These are phyloP conservation scores for Cavia aperea DNA, from an alignment of 2,113 vertebrate species.

Conservation along the genomic window DNA sequence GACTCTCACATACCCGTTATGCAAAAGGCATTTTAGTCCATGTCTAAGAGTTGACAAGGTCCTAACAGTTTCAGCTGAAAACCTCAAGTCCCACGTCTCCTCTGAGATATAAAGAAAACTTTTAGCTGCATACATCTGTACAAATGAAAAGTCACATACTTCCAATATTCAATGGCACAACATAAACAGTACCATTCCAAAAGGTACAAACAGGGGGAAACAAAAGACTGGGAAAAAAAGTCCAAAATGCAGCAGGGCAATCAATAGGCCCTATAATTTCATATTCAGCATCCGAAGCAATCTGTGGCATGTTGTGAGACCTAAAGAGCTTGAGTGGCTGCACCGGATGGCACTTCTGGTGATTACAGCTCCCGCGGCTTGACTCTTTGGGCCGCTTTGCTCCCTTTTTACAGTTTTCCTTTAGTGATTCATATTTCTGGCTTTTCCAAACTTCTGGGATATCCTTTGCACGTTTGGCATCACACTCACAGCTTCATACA, in stretches of 20 bases:
- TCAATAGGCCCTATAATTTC: not conserved
- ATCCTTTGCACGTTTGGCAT: not conserved
- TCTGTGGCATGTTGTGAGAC: not conserved
- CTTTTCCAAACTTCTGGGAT: not conserved
- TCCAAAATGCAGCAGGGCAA: not conserved
- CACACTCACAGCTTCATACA: not conserved
- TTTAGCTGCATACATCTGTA: not conserved
- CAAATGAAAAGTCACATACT: not conserved
- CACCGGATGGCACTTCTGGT: not conserved
- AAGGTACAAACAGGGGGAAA: not conserved
- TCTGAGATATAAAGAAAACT: not conserved
- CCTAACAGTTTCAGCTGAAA: not conserved
- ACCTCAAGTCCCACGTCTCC: not conserved
- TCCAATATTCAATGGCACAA: not conserved
- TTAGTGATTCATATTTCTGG: not conserved
- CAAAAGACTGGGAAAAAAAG: not conserved
- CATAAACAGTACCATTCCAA: not conserved
- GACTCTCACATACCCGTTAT: not conserved
- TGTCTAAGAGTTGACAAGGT: not conserved
- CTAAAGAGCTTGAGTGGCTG: not conserved
- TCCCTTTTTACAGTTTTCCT: not conserved
- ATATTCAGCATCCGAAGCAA: not conserved
- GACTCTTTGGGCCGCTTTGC: not conserved
- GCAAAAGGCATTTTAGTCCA: not conserved
- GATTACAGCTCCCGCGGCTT: not conserved